Conservation (phyloP, 37 sponge, comb jelly and placozoan genomes). For the Chondrilla cf. caribensis region DNA sequence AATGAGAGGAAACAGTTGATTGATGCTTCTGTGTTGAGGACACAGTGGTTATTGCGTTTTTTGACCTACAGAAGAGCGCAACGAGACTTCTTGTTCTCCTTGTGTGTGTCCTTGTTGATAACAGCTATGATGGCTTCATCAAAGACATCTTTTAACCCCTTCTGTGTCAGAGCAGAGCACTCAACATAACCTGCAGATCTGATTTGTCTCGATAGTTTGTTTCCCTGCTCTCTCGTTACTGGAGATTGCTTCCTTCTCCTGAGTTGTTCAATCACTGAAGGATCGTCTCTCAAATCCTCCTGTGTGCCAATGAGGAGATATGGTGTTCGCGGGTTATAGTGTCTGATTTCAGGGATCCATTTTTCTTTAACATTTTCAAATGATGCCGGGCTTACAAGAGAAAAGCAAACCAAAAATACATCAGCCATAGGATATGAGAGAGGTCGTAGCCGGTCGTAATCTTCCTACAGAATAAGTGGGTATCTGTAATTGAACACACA, state of each 20-base stretch:
- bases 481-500: neutral
- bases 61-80: neutral
- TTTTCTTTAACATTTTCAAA: constrained; percentile 28
- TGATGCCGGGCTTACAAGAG: constrained; percentile 14
- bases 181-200: constrained; percentile 23
- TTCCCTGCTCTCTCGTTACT: constrained; percentile 11
- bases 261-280: constrained; percentile 14
- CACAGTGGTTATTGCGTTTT: too few relatives aligned
- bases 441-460: constrained; percentile 7
- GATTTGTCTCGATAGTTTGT: constrained; percentile 15
- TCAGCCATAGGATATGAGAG: constrained; percentile 15
- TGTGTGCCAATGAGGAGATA: constrained; percentile 39
- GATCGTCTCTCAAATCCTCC: constrained; percentile 32
- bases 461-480: neutral
- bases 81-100: neutral
- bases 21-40: too few relatives aligned
- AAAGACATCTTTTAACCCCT: constrained; percentile 41
- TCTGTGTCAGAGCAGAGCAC: constrained; percentile 45
- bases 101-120: constrained; percentile 4
- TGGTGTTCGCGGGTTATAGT: constrained; percentile 20
- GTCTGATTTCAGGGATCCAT: constrained; percentile 32
- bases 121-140: constrained; percentile 41
- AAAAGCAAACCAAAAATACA: constrained; percentile 8
- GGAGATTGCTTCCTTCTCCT: constrained; percentile 17
- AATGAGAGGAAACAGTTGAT: too few relatives aligned